Base-by-base conservation (phyloP, 2,797 vertebrate genomes). In the Numenius phaeopus region DNA sequence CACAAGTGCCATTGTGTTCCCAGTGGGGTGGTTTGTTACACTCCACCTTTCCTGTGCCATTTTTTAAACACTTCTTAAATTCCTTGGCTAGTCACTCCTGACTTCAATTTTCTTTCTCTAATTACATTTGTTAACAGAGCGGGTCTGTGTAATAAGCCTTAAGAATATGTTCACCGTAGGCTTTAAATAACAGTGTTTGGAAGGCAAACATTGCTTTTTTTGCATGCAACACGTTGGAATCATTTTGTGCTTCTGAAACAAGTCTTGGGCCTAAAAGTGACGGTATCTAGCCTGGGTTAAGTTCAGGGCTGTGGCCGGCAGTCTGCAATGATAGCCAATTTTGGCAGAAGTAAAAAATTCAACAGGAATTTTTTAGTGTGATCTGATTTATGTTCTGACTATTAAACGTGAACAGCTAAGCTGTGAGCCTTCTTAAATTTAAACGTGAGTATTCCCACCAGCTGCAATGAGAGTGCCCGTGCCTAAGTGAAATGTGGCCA, bases 11-110 rank as follows among this genome's bases (percentile, higher is more conserved):
- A 13, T 10, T 9, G 42, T 27, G 23, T 30, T 84, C n/a, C 77
- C 67, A 22, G 0, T 4, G 34, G 29, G 5, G 2, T 46, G 30
- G 2, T 54, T 65, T 72, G 34, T 92, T 78, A 12, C 0, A 0
- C 22, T 72, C 39, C 17, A 24, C 61, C 42, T 84, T 84, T 44
- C 34, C n/a, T 61, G 10, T 58, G 61, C 67, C 44, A 42, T 18
- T 77, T 93, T 67, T 85, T 62, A 77, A 89, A 65, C 17, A 14
- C 20, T n/a, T n/a, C 46, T 70, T 77, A 34, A 87, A 82, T 84
- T 86, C 42, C 52, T 85, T 77, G 64, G 26, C 81, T 75, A 9
- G 16, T 67, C 29, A 5, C 39, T 82, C 52, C n/a, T 40, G 34
- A 34, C 59, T 61, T 93, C 44, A 76, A 1, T 66, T 89, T 88